These are phyloP conservation scores for Stramonita haemastoma DNA, from an alignment of 2,888 invertebrate genomes.

Conservation along the genomic window DNA sequence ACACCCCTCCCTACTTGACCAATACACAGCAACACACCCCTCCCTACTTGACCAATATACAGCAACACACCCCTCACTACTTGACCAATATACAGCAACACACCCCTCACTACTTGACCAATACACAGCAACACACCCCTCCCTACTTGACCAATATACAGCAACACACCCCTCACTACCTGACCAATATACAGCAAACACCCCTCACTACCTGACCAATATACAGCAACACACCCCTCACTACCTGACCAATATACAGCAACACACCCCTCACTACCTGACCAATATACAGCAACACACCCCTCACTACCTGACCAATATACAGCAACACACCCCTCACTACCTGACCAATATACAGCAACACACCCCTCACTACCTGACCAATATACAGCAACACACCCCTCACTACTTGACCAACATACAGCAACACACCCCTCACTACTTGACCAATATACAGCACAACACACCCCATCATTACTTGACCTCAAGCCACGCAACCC, in stretches of 20 bases:
- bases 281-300: conserved; percentile 47
- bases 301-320: too few relatives aligned
- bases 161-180: not conserved
- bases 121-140: conserved; percentile 36
- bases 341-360: conserved; percentile 51
- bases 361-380: not conserved
- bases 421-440: not conserved
- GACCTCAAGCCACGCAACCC: not conserved
- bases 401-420: conserved; percentile 46
- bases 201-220: too few relatives aligned
- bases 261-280: too few relatives aligned
- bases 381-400: conserved; percentile 45
- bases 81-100: conserved; percentile 49
- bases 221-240: not conserved
- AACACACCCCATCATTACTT: not conserved
- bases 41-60: too few relatives aligned
- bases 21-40: conserved; percentile 46
- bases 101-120: too few relatives aligned
- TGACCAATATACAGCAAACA: conserved; percentile 49
- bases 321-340: not conserved
- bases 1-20: too few relatives aligned
- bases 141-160: too few relatives aligned
- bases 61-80: not conserved
- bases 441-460: conserved; percentile 45
- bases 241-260: conserved; percentile 52